These are phyloP conservation scores for Linnaemya tessellans DNA, from an alignment of 2,888 invertebrate species.

Conservation along the genomic window DNA sequence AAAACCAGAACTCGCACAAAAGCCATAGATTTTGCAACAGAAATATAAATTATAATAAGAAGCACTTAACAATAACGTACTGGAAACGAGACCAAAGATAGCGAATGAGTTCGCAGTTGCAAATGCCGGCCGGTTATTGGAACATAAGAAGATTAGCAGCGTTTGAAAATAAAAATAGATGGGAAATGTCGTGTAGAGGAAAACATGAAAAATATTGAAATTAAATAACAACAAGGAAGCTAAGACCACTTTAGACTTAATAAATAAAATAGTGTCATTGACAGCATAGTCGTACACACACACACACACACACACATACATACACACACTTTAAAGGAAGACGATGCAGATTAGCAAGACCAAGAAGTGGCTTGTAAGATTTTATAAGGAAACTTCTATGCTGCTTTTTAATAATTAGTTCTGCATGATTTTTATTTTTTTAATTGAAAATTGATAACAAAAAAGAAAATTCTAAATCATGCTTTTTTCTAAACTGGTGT, in stretches of 20 bases:
- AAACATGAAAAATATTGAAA: background rate
- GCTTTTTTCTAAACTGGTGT: too few species aligned
- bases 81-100: conserved; percentile 23
- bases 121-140: conserved; percentile 57
- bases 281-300: background rate
- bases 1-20: background rate
- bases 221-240: conserved; percentile 24
- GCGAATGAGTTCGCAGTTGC: conserved; percentile 22
- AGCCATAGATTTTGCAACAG: background rate
- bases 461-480: too few species aligned
- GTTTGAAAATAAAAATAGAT: background rate
- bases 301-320: too few species aligned
- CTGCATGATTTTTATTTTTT: too few species aligned
- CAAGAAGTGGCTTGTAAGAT: background rate
- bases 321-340: background rate
- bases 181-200: background rate
- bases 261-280: conserved; percentile 21
- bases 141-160: conserved; percentile 39
- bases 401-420: background rate
- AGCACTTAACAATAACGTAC: background rate
- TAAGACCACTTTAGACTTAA: conserved; percentile 23
- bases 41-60: background rate
- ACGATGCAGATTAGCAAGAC: background rate
- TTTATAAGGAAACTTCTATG: background rate
- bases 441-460: too few species aligned